These are phyloP conservation scores for Heliconius erato DNA, from an alignment of 2,888 invertebrate genomes.

Conservation along the genomic window DNA sequence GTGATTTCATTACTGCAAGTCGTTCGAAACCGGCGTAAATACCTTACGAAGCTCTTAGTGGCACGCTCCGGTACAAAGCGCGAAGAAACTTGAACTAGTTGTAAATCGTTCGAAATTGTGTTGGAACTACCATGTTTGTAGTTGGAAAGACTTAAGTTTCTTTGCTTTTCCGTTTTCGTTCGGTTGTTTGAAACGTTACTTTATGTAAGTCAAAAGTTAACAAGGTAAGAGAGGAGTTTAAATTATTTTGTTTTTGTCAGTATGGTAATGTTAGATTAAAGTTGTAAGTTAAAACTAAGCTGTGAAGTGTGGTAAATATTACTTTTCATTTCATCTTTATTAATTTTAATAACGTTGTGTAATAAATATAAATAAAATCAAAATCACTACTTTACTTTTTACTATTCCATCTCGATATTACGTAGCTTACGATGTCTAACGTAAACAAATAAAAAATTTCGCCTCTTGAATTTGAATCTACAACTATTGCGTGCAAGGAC, in stretches of 20 bases:
- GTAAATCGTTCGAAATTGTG: constrained; percentile 43
- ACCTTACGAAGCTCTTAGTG: constrained; percentile 34
- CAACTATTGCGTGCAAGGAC: neutral
- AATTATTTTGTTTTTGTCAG: neutral
- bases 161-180: constrained; percentile 24
- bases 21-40: constrained; percentile 39
- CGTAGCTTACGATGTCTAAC: neutral
- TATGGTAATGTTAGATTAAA: neutral
- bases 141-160: constrained; percentile 24
- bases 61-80: constrained; percentile 33
- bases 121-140: constrained; percentile 36
- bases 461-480: neutral
- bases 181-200: constrained; percentile 6
- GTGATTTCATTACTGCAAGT: constrained; percentile 35
- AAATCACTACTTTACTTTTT: too few relatives aligned
- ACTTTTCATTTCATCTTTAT: neutral
- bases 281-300: neutral
- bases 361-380: too few relatives aligned
- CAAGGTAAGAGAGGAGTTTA: neutral
- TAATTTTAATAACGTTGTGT: neutral
- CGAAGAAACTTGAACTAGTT: constrained; percentile 41
- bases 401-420: neutral
- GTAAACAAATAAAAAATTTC: neutral
- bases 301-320: too few relatives aligned
- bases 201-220: constrained; percentile 13